A percentile compares a stretch with the other conserved stretches of the same genome.
These are phyloP conservation scores for Antigone vipio DNA, from an alignment of 2,113 vertebrate species.

Conservation along the genomic window DNA sequence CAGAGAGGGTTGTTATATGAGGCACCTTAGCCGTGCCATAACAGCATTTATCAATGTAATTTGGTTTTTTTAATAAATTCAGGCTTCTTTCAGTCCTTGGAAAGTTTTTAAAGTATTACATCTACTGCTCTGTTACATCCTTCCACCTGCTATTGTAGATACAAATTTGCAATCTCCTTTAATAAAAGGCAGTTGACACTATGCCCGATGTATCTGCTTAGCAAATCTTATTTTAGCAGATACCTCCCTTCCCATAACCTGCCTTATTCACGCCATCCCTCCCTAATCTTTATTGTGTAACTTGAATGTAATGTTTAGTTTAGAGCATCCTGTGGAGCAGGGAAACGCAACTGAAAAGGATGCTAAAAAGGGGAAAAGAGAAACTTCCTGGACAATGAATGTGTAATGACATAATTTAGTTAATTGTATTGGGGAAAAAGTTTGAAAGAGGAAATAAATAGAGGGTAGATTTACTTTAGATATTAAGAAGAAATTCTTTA, in stretches of 20 bases:
- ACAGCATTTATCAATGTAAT: neutral
- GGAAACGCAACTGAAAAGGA: conserved; percentile 30
- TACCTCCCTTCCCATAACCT: conserved; percentile 18
- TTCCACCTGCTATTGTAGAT: neutral
- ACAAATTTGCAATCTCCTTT: neutral
- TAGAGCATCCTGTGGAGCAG: conserved; percentile 46
- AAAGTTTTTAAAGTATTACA: neutral
- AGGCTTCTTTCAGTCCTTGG: neutral
- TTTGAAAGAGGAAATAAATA: neutral
- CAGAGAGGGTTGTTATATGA: neutral
- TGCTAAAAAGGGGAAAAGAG: conserved; percentile 14
- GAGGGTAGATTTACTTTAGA: too few relatives aligned
- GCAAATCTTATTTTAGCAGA: conserved; percentile 37
- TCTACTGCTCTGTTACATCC: neutral
- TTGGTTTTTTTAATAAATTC: neutral
- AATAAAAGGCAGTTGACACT: neutral
- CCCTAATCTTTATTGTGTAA: conserved; percentile 28
- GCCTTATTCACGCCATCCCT: neutral
- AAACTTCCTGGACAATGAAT: conserved; percentile 49
- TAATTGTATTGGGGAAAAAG: conserved; percentile 36
- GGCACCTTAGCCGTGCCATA: neutral
- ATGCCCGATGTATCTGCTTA: neutral
- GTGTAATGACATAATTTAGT: conserved; percentile 28
- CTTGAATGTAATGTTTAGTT: conserved; percentile 41
- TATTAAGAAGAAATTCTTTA: too few relatives aligned